Conservation (phyloP, 2,888 invertebrate genomes). For the Dexiosoma caninum region DNA sequence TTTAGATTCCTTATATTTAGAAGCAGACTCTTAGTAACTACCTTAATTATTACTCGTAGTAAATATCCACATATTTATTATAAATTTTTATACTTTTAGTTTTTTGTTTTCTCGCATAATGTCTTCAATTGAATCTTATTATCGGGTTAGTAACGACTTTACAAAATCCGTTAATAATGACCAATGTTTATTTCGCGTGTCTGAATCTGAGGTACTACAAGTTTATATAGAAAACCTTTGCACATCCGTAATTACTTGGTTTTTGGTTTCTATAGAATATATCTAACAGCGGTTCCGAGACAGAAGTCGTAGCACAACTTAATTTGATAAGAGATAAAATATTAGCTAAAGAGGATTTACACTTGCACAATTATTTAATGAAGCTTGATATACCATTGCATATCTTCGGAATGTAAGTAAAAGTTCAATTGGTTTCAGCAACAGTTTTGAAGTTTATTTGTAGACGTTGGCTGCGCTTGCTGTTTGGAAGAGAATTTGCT, state of each 20-base stretch:
- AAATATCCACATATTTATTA: neutral
- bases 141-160: constrained; percentile 81
- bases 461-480: constrained; percentile 89
- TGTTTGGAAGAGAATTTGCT: constrained; percentile 91
- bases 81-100: constrained; percentile 82
- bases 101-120: constrained; percentile 82
- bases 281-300: constrained; percentile 71
- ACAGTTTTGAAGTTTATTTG: neutral
- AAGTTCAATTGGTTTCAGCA: neutral
- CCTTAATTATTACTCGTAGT: neutral
- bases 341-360: constrained; percentile 82
- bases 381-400: constrained; percentile 88
- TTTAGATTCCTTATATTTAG: constrained; percentile 83
- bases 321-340: constrained; percentile 82
- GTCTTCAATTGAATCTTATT: constrained; percentile 82
- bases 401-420: constrained; percentile 89
- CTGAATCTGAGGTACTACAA: constrained; percentile 62
- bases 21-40: constrained; percentile 88
- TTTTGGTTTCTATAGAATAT: constrained; percentile 10
- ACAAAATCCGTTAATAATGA: constrained; percentile 73
- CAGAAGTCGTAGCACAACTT: constrained; percentile 82
- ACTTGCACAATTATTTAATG: constrained; percentile 83
- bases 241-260: neutral
- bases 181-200: constrained; percentile 78
- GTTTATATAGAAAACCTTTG: neutral